Evolutionary conservation across 2,797 vertebrate genomes (phyloP).

Genomic region (Hydrocynus forskahlii): DNA sequence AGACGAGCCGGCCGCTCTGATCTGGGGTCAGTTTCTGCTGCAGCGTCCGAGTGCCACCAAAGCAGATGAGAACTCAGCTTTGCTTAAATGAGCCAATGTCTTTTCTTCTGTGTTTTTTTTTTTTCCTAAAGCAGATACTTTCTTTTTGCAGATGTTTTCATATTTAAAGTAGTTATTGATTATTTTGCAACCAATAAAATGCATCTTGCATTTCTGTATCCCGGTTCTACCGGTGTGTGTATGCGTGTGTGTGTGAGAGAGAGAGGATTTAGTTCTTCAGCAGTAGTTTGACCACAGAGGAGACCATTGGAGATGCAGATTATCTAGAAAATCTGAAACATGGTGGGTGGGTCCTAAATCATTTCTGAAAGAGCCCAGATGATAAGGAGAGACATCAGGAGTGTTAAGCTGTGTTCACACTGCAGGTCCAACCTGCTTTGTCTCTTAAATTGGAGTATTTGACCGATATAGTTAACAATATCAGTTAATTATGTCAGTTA

Average conservation of each 20-base stretch:
- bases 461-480: too few species aligned
- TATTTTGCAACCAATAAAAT: slow-evolving; percentile 75
- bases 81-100: slow-evolving; percentile 79
- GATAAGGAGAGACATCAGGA: too few species aligned
- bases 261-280: too few species aligned
- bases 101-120: slow-evolving; percentile 52
- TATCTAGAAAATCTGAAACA: too few species aligned
- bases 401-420: too few species aligned
- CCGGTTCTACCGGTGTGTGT: background rate
- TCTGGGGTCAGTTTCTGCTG: background rate
- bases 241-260: background rate
- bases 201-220: background rate
- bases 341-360: too few species aligned
- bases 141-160: slow-evolving; percentile 55
- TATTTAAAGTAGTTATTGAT: slow-evolving; percentile 75
- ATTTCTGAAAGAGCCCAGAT: too few species aligned
- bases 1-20: background rate
- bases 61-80: slow-evolving; percentile 59
- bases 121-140: slow-evolving; percentile 66
- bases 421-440: too few species aligned
- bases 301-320: too few species aligned
- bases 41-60: slow-evolving; percentile 57
- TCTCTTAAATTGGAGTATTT: too few species aligned
- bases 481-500: too few species aligned
- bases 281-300: too few species aligned